Base-by-base conservation (phyloP, 92 coral and sea anemone genomes). In the Porites rus region DNA sequence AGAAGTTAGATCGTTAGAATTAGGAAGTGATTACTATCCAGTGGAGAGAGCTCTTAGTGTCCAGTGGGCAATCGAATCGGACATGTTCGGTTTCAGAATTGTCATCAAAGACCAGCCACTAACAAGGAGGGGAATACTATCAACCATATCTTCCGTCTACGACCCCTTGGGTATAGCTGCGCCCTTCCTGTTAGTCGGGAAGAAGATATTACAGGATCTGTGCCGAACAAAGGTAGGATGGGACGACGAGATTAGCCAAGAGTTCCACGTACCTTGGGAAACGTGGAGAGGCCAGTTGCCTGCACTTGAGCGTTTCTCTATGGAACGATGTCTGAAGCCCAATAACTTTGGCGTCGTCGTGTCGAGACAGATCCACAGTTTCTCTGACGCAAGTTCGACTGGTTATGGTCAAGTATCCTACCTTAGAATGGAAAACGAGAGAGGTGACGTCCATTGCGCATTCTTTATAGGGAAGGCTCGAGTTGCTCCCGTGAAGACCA, bases 291-390 rank as follows among this genome's bases (percentile, higher is more conserved):
- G 61, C 18, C 61, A 88, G 51, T 61, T 88, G n/a, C 62, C 83
- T 22, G 16, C 51, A 14, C 16, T 68, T 56, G 83, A 88, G 17
- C 28, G 28, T 13, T 82, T 82, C 12, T 50, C 31, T 0, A 51
- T 82, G 53, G 25, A 70, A 11, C 72, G 84, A 82, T 83, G 88
- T 16, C 13, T 82, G n/a, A 88, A 76, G 74, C 91, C 91, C 17
- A 18, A 43, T 1, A 21, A 54, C 43, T 88, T 65, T 65, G 83
- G 88, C n/a, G 17, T 65, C 10, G 72, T 74, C 11, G 38, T 56
- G 19, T 50, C 76, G 9, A 14, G 65, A 75, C 88, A 88, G 18
- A 82, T 82, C 60, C 91, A 88, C 72, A 76, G 46, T 56, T 88
- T 88, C 51, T 82, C 91, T 16, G 91, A 82, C 28, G 91, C 78